Percentiles rank a stretch among this genome's conserved stretches.
Evolutionary conservation across 2,888 invertebrate species (phyloP).

Genomic region (Nycteola revayana): DNA sequence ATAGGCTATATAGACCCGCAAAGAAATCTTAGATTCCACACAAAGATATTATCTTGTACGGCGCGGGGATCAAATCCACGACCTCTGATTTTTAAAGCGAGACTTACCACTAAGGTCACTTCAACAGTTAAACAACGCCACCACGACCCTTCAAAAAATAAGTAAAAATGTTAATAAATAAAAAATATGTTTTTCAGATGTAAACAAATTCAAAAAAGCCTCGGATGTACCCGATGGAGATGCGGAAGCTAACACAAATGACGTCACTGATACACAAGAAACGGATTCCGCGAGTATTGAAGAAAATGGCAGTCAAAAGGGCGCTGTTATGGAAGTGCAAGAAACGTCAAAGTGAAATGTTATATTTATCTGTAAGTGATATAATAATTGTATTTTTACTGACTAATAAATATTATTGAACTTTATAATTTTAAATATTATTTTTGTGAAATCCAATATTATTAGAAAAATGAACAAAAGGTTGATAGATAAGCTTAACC

Average conservation of each 20-base stretch:
- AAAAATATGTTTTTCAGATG: conserved; percentile 75
- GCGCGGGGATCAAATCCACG: too few relatives aligned
- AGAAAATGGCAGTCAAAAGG: conserved; percentile 10
- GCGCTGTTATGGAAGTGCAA: conserved; percentile 17
- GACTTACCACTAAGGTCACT: too few relatives aligned
- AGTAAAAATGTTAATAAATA: too few relatives aligned
- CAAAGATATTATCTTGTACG: too few relatives aligned
- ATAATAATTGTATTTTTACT: conserved; percentile 16
- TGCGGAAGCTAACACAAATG: conserved; percentile 16
- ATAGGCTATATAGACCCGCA: too few relatives aligned
- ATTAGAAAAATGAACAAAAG: too few relatives aligned
- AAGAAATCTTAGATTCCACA: too few relatives aligned
- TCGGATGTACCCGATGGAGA: conserved; percentile 48
- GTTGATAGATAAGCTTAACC: too few relatives aligned
- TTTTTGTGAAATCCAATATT: too few relatives aligned
- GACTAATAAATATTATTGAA: conserved; percentile 20
- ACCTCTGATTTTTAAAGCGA: too few relatives aligned
- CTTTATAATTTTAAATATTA: background rate
- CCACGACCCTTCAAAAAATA: too few relatives aligned
- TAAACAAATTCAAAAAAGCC: conserved; percentile 87
- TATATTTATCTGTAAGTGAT: conserved; percentile 15
- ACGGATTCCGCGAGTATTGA: conserved; percentile 11
- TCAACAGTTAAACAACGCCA: too few relatives aligned
- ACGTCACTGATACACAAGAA: conserved; percentile 24
- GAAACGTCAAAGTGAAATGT: conserved; percentile 12